Evolutionary conservation across 2,888 invertebrate genomes (phyloP), one percentile per base, ranked within the genome.

Genomic region (Lycocerus yunnanus): DNA sequence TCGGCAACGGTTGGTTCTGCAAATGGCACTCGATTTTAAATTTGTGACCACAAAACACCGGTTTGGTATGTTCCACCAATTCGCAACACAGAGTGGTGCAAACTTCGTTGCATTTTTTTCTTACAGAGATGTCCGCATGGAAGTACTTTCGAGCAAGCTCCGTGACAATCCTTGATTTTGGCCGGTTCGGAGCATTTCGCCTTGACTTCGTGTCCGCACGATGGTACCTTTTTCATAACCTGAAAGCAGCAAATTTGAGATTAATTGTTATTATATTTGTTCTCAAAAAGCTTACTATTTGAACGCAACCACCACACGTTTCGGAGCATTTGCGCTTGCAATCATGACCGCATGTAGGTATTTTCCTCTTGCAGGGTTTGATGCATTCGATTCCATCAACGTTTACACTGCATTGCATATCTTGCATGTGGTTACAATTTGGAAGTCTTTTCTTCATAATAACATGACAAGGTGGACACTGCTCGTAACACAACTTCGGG

Each of bases 21-120:
- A 84, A 80, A 70, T 87, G 83, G 82, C 90, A 89, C 0, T 88
- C 88, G 13, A 89, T 82, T 13, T 81, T 78, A 24, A 88, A 87
- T 58, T 24, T 24, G 77, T 91, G 91, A 1, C 90, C 90, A 83
- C 91, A 91, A 6, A 87, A 85, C 11, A 88, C 84, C 3, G 58
- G 14, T 15, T 86, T 82, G 6, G 61, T 15, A 16, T 61, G 15
- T 0, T 61, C 61, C 18, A 61, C 61, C 5, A 61, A 61, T 61
- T 61, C 16, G 11, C 18, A 5, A 61, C 61, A 61, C 2, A 4
- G 1, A 2, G 2, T 15, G 1, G 61, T 61, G 18, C 61, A 61
- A 15, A 16, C 61, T 61, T 61, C 61, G 4, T 61, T 61, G 18
- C 61, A 61, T n/a, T 78, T 79, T n/a, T 0, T 77, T 82, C 5